Percentiles rank a stretch among this genome's conserved stretches.
Conservation (phyloP, 35 echinoderm and acorn worm genomes). For the Apostichopus parvimensis region DNA sequence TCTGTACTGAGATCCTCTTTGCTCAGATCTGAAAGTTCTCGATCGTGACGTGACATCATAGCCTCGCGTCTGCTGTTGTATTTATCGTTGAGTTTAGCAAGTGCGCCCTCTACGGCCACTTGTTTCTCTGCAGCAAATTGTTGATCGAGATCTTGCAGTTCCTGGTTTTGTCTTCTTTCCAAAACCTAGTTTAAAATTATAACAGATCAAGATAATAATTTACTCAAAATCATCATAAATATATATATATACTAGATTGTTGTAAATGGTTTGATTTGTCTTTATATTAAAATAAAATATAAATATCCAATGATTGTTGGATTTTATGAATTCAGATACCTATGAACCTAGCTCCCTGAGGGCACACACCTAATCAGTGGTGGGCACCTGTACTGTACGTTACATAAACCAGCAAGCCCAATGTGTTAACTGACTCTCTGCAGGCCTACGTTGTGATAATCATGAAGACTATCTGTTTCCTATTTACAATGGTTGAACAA, state of each 20-base stretch:
- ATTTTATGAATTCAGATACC: no score
- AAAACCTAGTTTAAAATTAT: constrained; percentile 64
- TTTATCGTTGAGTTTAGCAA: constrained; percentile 86
- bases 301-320: no score
- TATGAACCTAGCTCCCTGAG: no score
- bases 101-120: constrained; percentile 82
- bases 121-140: constrained; percentile 93
- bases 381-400: no score
- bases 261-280: background rate
- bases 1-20: constrained; percentile 79
- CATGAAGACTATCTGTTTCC: no score
- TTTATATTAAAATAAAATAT: background rate
- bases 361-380: no score
- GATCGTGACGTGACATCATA: constrained; percentile 81
- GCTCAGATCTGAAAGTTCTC: constrained; percentile 82
- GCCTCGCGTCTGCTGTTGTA: constrained; percentile 73
- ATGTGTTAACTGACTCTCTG: no score
- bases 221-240: background rate
- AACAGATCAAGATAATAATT: background rate
- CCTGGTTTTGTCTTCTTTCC: constrained; percentile 90
- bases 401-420: no score
- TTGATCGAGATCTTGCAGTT: constrained; percentile 72
- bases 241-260: background rate
- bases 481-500: no score
- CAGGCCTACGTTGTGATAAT: no score